Conservation (phyloP, 2,797 vertebrate genomes). For the Chiloscyllium punctatum region DNA sequence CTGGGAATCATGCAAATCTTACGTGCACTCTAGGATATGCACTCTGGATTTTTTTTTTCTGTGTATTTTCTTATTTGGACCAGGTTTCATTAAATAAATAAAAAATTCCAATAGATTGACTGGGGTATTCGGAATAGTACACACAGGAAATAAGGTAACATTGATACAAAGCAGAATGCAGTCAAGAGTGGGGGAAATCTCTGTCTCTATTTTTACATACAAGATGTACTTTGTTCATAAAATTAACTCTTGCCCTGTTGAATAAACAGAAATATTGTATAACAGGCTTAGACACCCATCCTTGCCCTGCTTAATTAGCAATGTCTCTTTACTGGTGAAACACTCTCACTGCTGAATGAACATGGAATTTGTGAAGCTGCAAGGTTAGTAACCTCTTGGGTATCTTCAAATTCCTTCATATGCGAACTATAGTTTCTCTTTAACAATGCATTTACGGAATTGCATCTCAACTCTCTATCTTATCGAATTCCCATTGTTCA, state of each 20-base stretch:
- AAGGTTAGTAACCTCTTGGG: background rate
- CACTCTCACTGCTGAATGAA: background rate
- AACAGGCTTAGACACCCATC: background rate
- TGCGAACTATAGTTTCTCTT: background rate
- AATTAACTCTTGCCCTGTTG: background rate
- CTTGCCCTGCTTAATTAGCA: background rate
- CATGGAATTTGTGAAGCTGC: background rate
- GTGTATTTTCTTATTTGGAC: background rate
- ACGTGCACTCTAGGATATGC: background rate
- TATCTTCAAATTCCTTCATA: background rate
- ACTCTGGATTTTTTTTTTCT: background rate
- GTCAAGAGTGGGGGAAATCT: background rate
- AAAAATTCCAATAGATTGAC: background rate
- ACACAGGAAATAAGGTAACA: background rate
- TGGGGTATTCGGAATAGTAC: background rate
- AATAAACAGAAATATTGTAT: background rate
- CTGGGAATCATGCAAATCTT: background rate
- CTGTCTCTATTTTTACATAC: background rate
- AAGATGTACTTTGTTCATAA: background rate
- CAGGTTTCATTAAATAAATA: background rate
- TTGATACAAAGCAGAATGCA: background rate
- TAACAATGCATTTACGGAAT: background rate
- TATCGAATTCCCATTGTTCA: background rate
- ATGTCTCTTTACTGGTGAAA: background rate
- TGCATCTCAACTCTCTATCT: background rate